These are phyloP conservation scores for Sebastes iracundus DNA, from an alignment of 2,797 vertebrate genomes.

Conservation along the genomic window DNA sequence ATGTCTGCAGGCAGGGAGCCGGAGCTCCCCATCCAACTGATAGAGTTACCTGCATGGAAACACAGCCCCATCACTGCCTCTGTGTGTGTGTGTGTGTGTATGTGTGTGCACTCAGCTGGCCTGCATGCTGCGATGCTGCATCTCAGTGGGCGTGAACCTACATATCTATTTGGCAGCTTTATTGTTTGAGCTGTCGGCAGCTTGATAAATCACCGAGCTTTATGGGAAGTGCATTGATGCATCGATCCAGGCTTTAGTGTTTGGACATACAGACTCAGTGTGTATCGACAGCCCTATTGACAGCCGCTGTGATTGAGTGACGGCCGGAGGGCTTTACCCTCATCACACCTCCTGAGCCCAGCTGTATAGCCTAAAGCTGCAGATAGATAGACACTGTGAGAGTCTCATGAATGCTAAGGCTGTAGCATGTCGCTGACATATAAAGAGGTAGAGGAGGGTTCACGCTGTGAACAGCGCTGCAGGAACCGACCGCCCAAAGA, in stretches of 20 bases:
- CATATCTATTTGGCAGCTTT: constrained; percentile 73
- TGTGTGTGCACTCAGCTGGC: neutral
- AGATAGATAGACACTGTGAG: neutral
- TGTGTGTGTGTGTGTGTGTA: constrained; percentile 14
- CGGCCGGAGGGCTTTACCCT: constrained; percentile 21
- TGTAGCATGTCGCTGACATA: constrained; percentile 12
- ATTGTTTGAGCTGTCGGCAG: constrained; percentile 55
- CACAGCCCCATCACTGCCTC: constrained; percentile 27
- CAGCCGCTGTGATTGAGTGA: constrained; percentile 57
- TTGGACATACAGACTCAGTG: constrained; percentile 47
- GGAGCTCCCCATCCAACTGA: constrained; percentile 80
- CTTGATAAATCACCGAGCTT: constrained; percentile 63
- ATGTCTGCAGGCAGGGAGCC: constrained; percentile 71
- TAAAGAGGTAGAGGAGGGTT: constrained; percentile 16
- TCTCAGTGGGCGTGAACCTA: constrained; percentile 51
- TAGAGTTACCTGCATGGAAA: constrained; percentile 78
- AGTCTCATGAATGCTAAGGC: neutral
- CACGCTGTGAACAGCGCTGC: constrained; percentile 22
- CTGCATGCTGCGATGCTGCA: neutral
- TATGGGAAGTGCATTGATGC: constrained; percentile 59
- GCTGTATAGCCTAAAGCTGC: neutral
- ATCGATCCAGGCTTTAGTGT: constrained; percentile 61
- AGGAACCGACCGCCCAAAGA: constrained; percentile 21
- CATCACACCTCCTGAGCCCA: neutral
- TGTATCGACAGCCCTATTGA: constrained; percentile 62